A percentile compares a stretch with the other conserved stretches of the same genome.
Evolutionary conservation across 2,797 vertebrate genomes (phyloP).

Genomic region (Dipus sagitta): DNA sequence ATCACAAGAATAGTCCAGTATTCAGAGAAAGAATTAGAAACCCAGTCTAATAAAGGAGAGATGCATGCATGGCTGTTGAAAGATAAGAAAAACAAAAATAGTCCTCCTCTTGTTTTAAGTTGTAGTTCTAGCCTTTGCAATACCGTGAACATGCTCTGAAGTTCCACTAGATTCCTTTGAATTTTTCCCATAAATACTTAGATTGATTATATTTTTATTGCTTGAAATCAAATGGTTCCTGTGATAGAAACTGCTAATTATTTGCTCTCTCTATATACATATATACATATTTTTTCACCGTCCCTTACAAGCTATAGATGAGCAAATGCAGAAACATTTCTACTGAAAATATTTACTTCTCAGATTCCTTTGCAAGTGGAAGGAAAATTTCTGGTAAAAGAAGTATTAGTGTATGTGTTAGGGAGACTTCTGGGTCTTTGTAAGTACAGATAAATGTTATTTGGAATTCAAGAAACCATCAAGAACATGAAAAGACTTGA

Average conservation of each 20-base stretch:
- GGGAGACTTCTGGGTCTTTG: neutral
- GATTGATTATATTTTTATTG: neutral
- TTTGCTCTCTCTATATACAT: neutral
- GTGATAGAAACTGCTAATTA: neutral
- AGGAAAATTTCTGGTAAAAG: neutral
- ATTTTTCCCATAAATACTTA: neutral
- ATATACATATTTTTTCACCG: no score
- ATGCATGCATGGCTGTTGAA: neutral
- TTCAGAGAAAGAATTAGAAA: neutral
- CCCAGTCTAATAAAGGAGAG: neutral
- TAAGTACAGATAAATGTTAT: neutral
- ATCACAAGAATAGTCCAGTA: neutral
- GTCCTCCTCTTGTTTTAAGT: neutral
- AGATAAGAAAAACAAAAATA: neutral
- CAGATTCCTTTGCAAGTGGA: neutral
- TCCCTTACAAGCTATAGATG: neutral
- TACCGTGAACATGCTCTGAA: neutral
- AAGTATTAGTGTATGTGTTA: neutral
- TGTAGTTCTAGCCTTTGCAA: neutral
- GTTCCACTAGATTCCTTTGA: neutral
- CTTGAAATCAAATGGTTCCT: constrained; percentile 11
- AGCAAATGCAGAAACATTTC: neutral
- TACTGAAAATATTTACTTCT: neutral
- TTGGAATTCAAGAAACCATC: neutral
- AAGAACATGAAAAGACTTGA: neutral